phyloP scores from a whole-genome alignment of 2,888 invertebrate species.

The Epicampocera succincta region DNA sequence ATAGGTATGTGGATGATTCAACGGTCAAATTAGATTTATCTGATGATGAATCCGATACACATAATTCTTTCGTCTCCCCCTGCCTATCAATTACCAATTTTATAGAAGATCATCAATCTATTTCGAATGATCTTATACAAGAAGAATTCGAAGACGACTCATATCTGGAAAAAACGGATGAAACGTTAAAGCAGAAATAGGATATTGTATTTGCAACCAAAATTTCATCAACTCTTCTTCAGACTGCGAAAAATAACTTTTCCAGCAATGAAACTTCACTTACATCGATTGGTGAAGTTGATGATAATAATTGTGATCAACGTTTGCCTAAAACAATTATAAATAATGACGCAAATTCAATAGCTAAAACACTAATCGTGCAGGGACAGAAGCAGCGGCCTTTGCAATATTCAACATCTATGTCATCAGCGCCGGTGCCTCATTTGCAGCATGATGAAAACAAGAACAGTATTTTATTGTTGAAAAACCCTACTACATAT shows the following conservation, averaged over 20 bases:
- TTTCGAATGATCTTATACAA: constrained; percentile 35
- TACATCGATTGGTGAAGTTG: not conserved
- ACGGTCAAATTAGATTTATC: constrained; percentile 44
- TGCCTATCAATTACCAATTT: constrained; percentile 26
- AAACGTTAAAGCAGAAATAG: constrained; percentile 19
- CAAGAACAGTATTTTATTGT: constrained; percentile 46
- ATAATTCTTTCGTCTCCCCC: constrained; percentile 46
- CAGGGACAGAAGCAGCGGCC: constrained; percentile 11
- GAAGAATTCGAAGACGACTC: constrained; percentile 28
- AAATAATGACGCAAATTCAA: not conserved
- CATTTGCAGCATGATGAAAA: constrained; percentile 49
- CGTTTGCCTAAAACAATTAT: not conserved
- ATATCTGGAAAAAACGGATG: constrained; percentile 1
- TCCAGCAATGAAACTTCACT: constrained; percentile 18
- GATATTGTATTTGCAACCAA: constrained; percentile 33
- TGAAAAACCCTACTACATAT: constrained; percentile 27
- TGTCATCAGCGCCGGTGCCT: constrained; percentile 6
- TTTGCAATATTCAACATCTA: constrained; percentile 8
- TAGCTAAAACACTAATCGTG: constrained; percentile 21
- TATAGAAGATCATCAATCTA: constrained; percentile 21
- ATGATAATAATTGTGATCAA: not conserved
- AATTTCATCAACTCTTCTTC: constrained; percentile 8
- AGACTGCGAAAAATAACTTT: not conserved
- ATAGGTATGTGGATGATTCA: constrained; percentile 33
- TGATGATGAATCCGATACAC: constrained; percentile 36